These are phyloP conservation scores for Typhlomys cinereus DNA, from an alignment of 2,113 vertebrate species.

Conservation along the genomic window DNA sequence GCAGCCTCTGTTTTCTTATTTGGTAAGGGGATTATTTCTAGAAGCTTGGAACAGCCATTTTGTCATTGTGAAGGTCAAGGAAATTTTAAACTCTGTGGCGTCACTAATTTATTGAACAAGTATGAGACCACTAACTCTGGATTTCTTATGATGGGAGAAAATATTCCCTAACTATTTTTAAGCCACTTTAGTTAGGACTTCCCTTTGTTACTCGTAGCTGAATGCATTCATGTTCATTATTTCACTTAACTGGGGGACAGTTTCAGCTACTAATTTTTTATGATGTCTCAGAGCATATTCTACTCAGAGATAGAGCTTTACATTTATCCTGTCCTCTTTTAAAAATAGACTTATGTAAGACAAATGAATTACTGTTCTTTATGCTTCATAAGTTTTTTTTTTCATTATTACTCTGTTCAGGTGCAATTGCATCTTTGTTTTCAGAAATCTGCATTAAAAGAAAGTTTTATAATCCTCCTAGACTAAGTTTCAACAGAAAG, in stretches of 20 bases:
- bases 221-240: not conserved
- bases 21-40: not conserved
- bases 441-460: conserved; percentile 17
- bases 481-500: conserved; percentile 27
- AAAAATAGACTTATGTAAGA: conserved; percentile 17
- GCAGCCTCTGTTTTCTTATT: not conserved
- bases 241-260: conserved; percentile 15
- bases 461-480: conserved; percentile 31
- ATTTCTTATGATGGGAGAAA: conserved; percentile 8
- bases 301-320: not conserved
- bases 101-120: not conserved
- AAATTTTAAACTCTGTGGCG: not conserved
- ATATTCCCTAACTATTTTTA: not conserved
- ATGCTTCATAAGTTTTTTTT: conserved; percentile 54
- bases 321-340: not conserved
- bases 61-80: not conserved
- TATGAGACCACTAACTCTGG: not conserved
- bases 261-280: not conserved
- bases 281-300: not conserved
- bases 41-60: not conserved
- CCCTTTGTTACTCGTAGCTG: conserved; percentile 34
- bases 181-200: not conserved
- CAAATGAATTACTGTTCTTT: conserved; percentile 46
- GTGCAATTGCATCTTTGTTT: conserved; percentile 44
- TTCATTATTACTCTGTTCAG: conserved; percentile 45